Conservation (phyloP, 2,113 vertebrate species). For the Odobenus rosmarus region DNA sequence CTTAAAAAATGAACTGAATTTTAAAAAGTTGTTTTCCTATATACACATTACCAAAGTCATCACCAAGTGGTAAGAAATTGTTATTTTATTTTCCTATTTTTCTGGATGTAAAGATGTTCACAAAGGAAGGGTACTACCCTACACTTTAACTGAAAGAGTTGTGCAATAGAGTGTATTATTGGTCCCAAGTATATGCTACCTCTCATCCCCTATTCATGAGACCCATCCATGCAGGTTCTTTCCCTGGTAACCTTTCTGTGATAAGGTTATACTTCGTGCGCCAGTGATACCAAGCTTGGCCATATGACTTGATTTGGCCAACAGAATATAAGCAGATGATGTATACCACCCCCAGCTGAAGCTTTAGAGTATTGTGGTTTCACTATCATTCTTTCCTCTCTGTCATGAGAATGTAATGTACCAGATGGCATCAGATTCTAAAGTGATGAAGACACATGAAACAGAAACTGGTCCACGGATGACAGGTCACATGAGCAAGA, state of each 20-base stretch:
- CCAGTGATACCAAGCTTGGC: not conserved
- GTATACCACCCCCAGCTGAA: not conserved
- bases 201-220: not conserved
- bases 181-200: rapidly evolving
- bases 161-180: not conserved
- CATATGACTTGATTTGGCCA: not conserved
- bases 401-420: not conserved
- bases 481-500: not conserved
- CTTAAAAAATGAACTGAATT: not conserved
- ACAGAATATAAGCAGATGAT: not conserved
- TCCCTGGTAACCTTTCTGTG: not conserved
- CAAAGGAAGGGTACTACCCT: not conserved
- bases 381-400: not conserved
- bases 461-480: not conserved
- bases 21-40: not conserved
- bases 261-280: not conserved
- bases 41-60: not conserved
- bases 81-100: not conserved
- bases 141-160: not conserved
- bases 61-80: not conserved
- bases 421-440: not conserved
- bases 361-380: not conserved
- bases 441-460: not conserved
- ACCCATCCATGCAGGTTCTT: not conserved
- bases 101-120: not conserved